Evolutionary conservation across 2,113 vertebrate genomes (phyloP).

Genomic region (Neoarius graeffei): DNA sequence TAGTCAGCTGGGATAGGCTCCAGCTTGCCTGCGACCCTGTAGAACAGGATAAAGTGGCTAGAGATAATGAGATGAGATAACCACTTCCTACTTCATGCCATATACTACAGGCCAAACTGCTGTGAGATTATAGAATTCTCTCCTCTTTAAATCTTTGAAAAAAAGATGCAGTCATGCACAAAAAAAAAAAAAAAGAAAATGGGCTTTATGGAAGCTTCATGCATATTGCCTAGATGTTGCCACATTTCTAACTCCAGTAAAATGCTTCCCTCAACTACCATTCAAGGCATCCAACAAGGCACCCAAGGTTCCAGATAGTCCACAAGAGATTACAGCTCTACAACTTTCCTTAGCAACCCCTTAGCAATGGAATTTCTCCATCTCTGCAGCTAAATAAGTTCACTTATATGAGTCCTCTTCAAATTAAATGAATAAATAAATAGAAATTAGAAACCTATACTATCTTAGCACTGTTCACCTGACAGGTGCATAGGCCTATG

Average conservation of each 20-base stretch:
- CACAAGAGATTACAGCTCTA: not conserved
- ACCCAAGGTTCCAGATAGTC: not conserved
- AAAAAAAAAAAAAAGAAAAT: not conserved
- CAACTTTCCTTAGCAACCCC: not conserved
- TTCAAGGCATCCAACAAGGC: too few relatives aligned
- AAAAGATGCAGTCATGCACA: not conserved
- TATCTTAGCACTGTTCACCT: too few relatives aligned
- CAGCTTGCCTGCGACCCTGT: too few relatives aligned
- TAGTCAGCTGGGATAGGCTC: too few relatives aligned
- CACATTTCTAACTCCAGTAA: not conserved
- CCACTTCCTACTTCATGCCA: not conserved
- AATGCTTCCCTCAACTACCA: not conserved
- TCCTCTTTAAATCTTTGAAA: not conserved
- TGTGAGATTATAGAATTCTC: not conserved
- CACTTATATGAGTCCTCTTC: not conserved
- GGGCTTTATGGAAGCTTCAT: not conserved
- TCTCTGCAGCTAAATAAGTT: not conserved
- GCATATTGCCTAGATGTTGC: not conserved
- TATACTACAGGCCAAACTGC: not conserved
- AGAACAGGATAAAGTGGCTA: too few relatives aligned
- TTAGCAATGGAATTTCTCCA: not conserved
- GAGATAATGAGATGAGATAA: too few relatives aligned
- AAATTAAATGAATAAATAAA: not conserved
- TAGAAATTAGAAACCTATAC: not conserved
- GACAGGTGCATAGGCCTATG: too few relatives aligned